Percentiles rank a stretch among this genome's conserved stretches.
Conservation (phyloP, 2,797 vertebrate genomes). For the Pantherophis alleghaniensis region DNA sequence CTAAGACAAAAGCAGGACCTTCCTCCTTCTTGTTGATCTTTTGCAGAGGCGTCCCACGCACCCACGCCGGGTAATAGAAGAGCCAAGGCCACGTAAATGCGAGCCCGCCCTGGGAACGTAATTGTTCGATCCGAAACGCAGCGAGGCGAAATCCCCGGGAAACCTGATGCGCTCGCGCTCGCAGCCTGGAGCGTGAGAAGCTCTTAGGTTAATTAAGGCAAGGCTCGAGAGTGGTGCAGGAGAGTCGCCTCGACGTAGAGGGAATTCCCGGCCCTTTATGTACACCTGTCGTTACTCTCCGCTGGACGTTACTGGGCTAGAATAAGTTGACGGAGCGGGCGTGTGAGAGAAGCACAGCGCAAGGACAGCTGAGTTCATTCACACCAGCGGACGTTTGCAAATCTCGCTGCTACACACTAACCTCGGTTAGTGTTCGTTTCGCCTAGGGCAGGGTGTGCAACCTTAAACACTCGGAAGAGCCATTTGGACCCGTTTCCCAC, state of each 20-base stretch:
- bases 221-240: background rate
- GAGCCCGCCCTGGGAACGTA: background rate
- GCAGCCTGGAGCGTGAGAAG: background rate
- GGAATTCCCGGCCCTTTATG: background rate
- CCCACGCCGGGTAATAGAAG: background rate
- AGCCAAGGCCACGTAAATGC: background rate
- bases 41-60: no score
- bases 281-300: background rate
- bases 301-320: background rate
- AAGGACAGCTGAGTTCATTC: background rate
- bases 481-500: no score
- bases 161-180: background rate
- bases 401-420: background rate
- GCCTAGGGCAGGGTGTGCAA: background rate
- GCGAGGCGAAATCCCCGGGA: background rate
- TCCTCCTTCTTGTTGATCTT: background rate
- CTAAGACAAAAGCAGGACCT: background rate
- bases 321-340: background rate
- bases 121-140: background rate
- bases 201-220: no score
- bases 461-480: no score
- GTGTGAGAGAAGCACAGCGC: background rate
- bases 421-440: background rate
- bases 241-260: background rate
- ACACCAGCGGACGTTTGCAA: background rate